A percentile compares a stretch with the other conserved stretches of the same genome.
phyloP scores from a whole-genome alignment of 1,140 invertebrate species.

The Anoplophora glabripennis region DNA sequence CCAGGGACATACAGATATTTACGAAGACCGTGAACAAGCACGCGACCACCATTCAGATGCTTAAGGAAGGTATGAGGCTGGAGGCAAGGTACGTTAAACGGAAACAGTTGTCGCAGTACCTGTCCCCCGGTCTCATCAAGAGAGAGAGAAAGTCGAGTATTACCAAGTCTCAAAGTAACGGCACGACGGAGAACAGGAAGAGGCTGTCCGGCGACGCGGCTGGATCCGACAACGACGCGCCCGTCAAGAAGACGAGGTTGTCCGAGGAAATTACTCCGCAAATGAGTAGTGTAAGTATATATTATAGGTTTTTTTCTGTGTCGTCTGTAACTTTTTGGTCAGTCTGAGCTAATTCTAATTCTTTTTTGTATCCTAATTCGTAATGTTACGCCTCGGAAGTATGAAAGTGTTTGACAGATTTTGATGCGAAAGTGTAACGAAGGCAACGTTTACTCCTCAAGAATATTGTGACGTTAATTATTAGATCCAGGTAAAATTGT shows the following conservation, averaged over 20 bases:
- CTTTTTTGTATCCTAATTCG: no score
- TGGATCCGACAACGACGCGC: conserved; percentile 20
- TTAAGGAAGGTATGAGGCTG: conserved; percentile 86
- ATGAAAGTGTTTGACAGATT: no score
- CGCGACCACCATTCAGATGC: conserved; percentile 70
- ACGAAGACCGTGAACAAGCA: conserved; percentile 71
- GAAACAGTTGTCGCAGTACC: conserved; percentile 68
- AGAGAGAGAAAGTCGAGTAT: conserved; percentile 62
- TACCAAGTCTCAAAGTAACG: conserved; percentile 23
- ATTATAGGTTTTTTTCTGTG: neutral
- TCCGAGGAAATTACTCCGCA: conserved; percentile 39
- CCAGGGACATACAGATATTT: conserved; percentile 86
- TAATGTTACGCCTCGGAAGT: no score
- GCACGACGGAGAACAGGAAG: conserved; percentile 30
- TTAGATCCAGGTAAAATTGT: no score
- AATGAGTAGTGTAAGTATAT: conserved; percentile 18
- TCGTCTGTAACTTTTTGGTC: no score
- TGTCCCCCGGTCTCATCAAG: conserved; percentile 67
- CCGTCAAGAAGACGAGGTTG: conserved; percentile 38
- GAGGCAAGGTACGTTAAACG: conserved; percentile 73
- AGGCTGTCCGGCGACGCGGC: conserved; percentile 38
- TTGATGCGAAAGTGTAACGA: no score
- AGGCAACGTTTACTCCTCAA: no score
- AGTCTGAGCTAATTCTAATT: no score
- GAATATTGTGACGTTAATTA: no score